Percentiles rank a stretch among this genome's conserved stretches.
Evolutionary conservation across 23 tunicate genomes (phyloP).

Genomic region (Ascidia mentula): DNA sequence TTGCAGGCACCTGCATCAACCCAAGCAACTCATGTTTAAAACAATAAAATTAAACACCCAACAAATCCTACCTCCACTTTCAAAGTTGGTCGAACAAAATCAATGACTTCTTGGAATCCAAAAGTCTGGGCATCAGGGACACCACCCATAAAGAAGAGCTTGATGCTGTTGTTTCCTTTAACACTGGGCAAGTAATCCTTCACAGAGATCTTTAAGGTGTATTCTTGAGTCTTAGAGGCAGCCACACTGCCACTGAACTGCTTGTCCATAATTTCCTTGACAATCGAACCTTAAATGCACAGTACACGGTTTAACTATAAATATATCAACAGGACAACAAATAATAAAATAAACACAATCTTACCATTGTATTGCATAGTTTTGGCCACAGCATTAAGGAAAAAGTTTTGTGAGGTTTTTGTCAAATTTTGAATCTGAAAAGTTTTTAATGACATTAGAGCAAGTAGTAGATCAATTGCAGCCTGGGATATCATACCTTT

Average conservation of each 20-base stretch:
- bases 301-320: neutral
- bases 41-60: neutral
- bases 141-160: constrained; percentile 73
- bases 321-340: neutral
- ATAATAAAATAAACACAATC: neutral
- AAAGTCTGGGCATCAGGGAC: constrained; percentile 28
- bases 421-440: constrained; percentile 62
- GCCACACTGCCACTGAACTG: constrained; percentile 24
- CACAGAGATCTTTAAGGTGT: constrained; percentile 23
- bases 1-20: neutral
- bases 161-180: constrained; percentile 63
- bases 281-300: constrained; percentile 49
- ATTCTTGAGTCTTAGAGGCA: constrained; percentile 29
- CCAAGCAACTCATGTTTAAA: neutral
- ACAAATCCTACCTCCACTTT: constrained; percentile 34
- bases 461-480: neutral
- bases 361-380: constrained; percentile 91
- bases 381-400: constrained; percentile 65
- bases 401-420: constrained; percentile 31
- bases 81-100: constrained; percentile 54
- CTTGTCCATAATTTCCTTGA: constrained; percentile 44
- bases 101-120: constrained; percentile 47
- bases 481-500: constrained; percentile 26
- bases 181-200: constrained; percentile 26
- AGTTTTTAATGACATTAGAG: neutral